A percentile compares a stretch with the other conserved stretches of the same genome.
phyloP scores from a whole-genome alignment of 2,797 vertebrate genomes.

The Microctenopoma stevenorrisi region DNA sequence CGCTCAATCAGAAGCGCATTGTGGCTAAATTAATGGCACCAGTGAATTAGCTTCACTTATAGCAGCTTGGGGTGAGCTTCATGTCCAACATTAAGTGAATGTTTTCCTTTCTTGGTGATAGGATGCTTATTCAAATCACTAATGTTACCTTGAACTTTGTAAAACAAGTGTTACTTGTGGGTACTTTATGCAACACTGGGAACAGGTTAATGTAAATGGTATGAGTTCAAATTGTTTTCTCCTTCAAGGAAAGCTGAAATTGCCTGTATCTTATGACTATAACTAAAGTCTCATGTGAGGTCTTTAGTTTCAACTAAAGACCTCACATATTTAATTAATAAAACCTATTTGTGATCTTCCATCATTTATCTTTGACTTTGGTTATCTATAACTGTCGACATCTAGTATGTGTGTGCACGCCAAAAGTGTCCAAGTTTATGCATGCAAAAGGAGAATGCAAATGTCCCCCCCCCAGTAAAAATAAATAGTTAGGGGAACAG shows the following conservation, averaged over 20 bases:
- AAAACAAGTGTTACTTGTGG: too few species aligned
- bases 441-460: conserved; percentile 34
- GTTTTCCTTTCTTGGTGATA: too few species aligned
- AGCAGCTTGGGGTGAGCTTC: too few species aligned
- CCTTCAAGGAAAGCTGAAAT: conserved; percentile 18
- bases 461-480: conserved; percentile 51
- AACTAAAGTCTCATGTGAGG: background rate
- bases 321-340: conserved; percentile 33
- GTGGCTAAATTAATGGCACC: too few species aligned
- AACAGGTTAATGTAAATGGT: conserved; percentile 40
- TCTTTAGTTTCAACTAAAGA: background rate
- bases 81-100: too few species aligned
- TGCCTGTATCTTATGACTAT: conserved; percentile 13
- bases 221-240: conserved; percentile 34
- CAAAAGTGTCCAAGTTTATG: background rate
- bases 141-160: too few species aligned
- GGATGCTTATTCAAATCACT: too few species aligned
- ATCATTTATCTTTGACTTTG: conserved; percentile 20
- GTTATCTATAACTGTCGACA: background rate
- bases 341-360: conserved; percentile 6
- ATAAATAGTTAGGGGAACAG: conserved; percentile 53
- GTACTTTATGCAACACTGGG: too few species aligned
- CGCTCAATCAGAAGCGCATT: too few species aligned
- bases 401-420: conserved; percentile 8
- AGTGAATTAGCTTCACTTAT: too few species aligned